Evolutionary conservation across 2,113 vertebrate genomes (phyloP), one percentile per base, ranked within the genome.

Genomic region (Plectropomus leopardus): DNA sequence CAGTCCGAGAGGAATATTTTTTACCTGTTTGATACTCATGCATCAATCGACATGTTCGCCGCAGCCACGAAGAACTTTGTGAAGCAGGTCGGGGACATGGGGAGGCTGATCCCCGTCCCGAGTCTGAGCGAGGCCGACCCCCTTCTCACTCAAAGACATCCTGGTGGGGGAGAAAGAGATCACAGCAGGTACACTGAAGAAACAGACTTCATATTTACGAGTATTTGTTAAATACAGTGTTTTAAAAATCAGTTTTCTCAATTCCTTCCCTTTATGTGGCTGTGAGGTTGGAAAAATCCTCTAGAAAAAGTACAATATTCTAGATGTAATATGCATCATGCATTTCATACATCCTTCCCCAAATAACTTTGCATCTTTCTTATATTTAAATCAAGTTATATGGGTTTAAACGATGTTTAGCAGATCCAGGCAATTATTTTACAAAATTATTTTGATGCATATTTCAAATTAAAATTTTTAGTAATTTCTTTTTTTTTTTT

Each of bases 51-150:
- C 92, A 99, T 99, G 98, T 99, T 99, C 82, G 94, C 97, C 53
- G 96, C 98, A 78, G 98, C 98, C 77, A 99, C 98, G 16, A 99
- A 98, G 94, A 99, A 97, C 94, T 99, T 99, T 86, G 98, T 99
- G 80, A 99, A 98, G 90, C 98, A 99, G 95, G 98, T 99, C 7
- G 98, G 98, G 59, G 96, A 99, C 91, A 98, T 97, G 34, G 97
- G 97, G 80, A 95, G 96, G 91, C 83, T 99, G 95, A 92, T 99
- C 82, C 96, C 97, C 1, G 98, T 99, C 54, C 97, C 98, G 1
- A 97, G 98, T 85, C 96, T 99, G 79, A 99, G 97, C 72, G 98
- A 99, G 92, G 98, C 98, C 4, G 98, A 99, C n/a, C 0, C 95
- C 98, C 3, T 99, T 99, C 93, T 98, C 97, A 0, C 91, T 99